Evolutionary conservation across 2,113 vertebrate genomes (phyloP).

Genomic region (Casuarius casuarius): DNA sequence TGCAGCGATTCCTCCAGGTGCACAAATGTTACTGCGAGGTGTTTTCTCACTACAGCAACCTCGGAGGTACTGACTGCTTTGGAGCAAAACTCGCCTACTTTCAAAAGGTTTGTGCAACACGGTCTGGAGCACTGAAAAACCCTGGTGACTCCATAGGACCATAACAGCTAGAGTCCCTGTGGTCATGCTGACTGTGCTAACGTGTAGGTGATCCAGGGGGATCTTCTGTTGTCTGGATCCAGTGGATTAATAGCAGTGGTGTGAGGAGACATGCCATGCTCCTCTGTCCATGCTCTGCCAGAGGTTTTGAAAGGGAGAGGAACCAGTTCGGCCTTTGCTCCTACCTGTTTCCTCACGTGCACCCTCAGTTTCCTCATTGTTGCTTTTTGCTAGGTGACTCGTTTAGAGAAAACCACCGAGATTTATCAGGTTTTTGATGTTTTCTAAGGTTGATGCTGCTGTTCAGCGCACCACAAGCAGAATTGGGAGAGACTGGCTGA

Average conservation of each 20-base stretch:
- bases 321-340: background rate
- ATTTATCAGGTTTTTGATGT: background rate
- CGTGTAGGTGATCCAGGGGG: fast-evolving
- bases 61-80: background rate
- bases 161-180: background rate
- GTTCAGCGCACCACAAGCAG: background rate
- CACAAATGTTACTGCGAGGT: too few relatives aligned
- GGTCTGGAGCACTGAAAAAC: background rate
- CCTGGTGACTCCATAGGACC: fast-evolving
- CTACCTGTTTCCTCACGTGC: background rate
- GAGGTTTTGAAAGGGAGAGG: background rate
- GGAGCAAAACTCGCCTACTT: too few relatives aligned
- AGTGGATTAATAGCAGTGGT: background rate
- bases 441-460: background rate
- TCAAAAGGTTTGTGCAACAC: background rate
- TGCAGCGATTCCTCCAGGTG: too few relatives aligned
- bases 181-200: background rate
- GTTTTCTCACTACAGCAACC: background rate
- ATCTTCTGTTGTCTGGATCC: background rate
- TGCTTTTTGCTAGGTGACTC: background rate
- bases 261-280: background rate
- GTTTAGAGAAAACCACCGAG: background rate
- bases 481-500: background rate
- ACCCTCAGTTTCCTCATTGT: background rate
- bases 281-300: background rate